Evolutionary conservation across 2,888 invertebrate genomes (phyloP).

Genomic region (Chalcis sispes): DNA sequence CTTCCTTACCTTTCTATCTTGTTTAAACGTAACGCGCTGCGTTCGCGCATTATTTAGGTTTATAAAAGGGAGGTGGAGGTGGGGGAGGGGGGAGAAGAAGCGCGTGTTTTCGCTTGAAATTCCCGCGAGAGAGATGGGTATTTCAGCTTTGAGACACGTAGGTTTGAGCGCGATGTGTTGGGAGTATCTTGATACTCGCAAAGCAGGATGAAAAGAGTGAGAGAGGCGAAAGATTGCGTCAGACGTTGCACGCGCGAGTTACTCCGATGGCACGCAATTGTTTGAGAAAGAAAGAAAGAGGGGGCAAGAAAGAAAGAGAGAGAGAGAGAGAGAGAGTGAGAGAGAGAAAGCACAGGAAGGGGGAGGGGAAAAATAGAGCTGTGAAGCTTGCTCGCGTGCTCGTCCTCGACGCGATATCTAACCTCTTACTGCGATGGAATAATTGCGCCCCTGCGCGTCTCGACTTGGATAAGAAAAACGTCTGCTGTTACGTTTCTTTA

Average conservation of each 20-base stretch:
- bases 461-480: not conserved
- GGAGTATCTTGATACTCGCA: not conserved
- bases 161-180: not conserved
- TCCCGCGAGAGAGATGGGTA: conserved; percentile 3
- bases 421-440: conserved; percentile 2
- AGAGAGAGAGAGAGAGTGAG: conserved; percentile 12
- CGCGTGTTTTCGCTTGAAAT: not conserved
- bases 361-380: too few relatives aligned
- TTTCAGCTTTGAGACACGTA: conserved; percentile 15
- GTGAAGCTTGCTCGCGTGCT: too few relatives aligned
- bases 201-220: not conserved
- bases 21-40: not conserved
- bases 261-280: conserved; percentile 20
- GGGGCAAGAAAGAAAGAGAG: too few relatives aligned
- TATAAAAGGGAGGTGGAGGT: too few relatives aligned
- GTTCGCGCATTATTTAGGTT: too few relatives aligned
- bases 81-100: too few relatives aligned
- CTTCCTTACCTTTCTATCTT: not conserved
- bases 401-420: not conserved
- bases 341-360: not conserved
- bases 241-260: too few relatives aligned
- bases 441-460: conserved; percentile 19
- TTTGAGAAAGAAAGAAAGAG: conserved; percentile 10
- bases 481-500: too few relatives aligned
- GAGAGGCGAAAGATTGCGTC: too few relatives aligned